A percentile compares a stretch with the other conserved stretches of the same genome.
phyloP scores from a whole-genome alignment of 35 echinoderm and acorn worm genomes.

The Diadema setosum region DNA sequence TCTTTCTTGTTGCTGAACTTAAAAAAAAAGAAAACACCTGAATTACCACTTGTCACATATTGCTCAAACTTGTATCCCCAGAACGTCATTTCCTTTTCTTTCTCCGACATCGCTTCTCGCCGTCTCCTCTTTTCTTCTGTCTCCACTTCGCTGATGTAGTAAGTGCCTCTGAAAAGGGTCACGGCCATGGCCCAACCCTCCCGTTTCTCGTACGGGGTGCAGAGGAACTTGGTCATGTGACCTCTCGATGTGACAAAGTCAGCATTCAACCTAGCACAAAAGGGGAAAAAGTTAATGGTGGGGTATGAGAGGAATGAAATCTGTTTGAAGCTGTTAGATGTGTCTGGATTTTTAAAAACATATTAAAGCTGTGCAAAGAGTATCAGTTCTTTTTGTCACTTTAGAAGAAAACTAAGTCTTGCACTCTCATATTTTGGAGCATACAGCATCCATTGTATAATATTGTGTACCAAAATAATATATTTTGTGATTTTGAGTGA shows the following conservation, averaged over 20 bases:
- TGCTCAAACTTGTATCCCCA: constrained; percentile 97
- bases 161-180: constrained; percentile 71
- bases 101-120: constrained; percentile 52
- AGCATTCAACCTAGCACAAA: constrained; percentile 45
- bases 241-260: constrained; percentile 88
- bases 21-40: too few species aligned
- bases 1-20: too few species aligned
- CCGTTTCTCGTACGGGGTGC: constrained; percentile 65
- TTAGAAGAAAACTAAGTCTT: too few species aligned
- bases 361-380: neutral
- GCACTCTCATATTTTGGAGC: too few species aligned
- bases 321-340: neutral
- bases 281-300: neutral
- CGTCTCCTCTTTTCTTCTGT: constrained; percentile 64
- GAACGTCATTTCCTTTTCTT: constrained; percentile 58
- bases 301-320: neutral
- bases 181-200: constrained; percentile 92
- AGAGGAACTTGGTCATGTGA: constrained; percentile 82
- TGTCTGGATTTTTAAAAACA: neutral
- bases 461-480: too few species aligned
- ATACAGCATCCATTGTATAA: too few species aligned
- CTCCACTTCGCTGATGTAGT: constrained; percentile 93
- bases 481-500: too few species aligned
- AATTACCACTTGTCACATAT: constrained; percentile 92
- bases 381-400: too few species aligned